Evolutionary conservation across 2,888 invertebrate genomes (phyloP).

Genomic region (Esperia sulphurella): DNA sequence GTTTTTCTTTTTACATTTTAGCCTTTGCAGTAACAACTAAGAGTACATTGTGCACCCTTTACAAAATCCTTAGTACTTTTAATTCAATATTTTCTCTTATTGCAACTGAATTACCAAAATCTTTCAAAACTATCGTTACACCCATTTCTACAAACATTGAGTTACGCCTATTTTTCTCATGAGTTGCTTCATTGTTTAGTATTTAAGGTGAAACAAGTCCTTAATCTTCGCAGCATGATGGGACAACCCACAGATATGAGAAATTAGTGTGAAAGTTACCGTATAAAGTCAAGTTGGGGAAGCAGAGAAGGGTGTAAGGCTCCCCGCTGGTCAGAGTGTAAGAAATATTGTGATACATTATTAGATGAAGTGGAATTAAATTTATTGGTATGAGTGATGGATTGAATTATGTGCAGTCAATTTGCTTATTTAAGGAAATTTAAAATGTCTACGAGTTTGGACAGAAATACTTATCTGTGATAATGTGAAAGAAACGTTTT

Average conservation of each 20-base stretch:
- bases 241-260: constrained; percentile 26
- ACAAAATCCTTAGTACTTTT: too few relatives aligned
- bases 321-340: constrained; percentile 46
- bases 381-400: constrained; percentile 42
- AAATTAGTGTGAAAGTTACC: constrained; percentile 3
- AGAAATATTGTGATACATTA: constrained; percentile 47
- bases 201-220: constrained; percentile 16
- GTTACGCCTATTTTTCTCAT: constrained; percentile 37
- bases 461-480: too few relatives aligned
- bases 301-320: constrained; percentile 23
- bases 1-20: too few relatives aligned
- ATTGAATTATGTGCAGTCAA: too few relatives aligned
- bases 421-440: too few relatives aligned
- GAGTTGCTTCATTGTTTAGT: constrained; percentile 18
- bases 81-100: too few relatives aligned
- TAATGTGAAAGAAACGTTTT: too few relatives aligned
- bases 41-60: too few relatives aligned
- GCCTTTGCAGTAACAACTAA: too few relatives aligned
- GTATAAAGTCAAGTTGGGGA: constrained; percentile 12
- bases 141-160: background rate
- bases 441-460: too few relatives aligned
- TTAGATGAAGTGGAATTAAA: constrained; percentile 39
- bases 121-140: background rate
- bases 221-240: constrained; percentile 55
- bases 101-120: background rate